Conservation (phyloP, 2,113 vertebrate genomes). For the Dipodomys ordii region DNA sequence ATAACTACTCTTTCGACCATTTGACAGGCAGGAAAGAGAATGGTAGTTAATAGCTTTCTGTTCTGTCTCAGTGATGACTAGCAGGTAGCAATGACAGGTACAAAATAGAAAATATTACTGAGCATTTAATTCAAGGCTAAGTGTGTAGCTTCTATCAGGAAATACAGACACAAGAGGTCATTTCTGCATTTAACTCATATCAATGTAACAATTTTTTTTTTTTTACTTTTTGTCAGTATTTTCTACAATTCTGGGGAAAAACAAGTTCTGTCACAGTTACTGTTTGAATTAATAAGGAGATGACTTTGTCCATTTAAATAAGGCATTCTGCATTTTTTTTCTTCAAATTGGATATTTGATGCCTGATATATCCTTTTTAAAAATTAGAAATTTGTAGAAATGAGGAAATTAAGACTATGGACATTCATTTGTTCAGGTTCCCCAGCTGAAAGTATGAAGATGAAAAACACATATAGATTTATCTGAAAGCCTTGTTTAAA, state of each 20-base stretch:
- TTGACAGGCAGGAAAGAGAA: background rate
- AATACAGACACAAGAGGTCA: background rate
- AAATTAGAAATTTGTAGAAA: background rate
- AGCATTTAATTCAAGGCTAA: background rate
- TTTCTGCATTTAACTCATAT: slow-evolving; percentile 7
- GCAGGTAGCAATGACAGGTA: background rate
- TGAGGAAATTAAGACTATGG: background rate
- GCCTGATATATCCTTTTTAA: background rate
- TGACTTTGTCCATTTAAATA: slow-evolving; percentile 4
- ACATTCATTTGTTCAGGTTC: slow-evolving; percentile 22
- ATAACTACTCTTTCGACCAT: background rate
- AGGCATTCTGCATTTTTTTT: background rate
- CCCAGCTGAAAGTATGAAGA: background rate
- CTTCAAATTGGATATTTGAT: slow-evolving; percentile 32
- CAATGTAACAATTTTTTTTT: background rate
- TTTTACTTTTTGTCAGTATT: slow-evolving; percentile 39
- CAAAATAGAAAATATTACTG: background rate
- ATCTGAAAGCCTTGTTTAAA: background rate
- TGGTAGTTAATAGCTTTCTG: background rate
- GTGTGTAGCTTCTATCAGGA: background rate
- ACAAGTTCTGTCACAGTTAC: background rate
- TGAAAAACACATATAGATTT: slow-evolving; percentile 5
- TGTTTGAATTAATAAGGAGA: slow-evolving; percentile 32
- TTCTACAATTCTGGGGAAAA: background rate
- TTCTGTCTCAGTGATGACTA: background rate